These are phyloP conservation scores for Oxyscelio sp. DNA, from an alignment of 2,888 invertebrate genomes.

Conservation along the genomic window DNA sequence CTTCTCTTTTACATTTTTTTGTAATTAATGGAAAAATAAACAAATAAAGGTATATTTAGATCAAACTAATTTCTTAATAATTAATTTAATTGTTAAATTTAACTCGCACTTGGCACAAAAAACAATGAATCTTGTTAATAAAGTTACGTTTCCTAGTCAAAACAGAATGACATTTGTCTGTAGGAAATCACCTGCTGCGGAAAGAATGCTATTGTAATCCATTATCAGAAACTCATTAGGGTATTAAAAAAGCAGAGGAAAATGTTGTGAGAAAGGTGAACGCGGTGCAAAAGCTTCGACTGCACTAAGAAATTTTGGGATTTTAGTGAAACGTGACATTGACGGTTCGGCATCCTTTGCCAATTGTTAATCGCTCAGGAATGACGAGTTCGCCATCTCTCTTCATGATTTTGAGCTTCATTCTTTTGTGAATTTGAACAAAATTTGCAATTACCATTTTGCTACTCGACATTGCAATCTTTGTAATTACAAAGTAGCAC, in stretches of 20 bases:
- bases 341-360: conserved; percentile 63
- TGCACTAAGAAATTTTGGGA: conserved; percentile 74
- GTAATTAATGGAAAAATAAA: no score
- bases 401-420: neutral
- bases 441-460: neutral
- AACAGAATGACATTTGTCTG: conserved; percentile 9
- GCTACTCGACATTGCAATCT: conserved; percentile 12
- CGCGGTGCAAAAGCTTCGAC: conserved; percentile 71
- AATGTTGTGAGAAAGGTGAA: conserved; percentile 47
- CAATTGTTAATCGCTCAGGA: conserved; percentile 62
- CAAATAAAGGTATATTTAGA: no score
- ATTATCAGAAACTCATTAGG: conserved; percentile 12
- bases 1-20: no score
- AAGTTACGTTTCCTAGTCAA: conserved; percentile 7
- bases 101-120: conserved; percentile 45
- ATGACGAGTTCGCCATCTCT: conserved; percentile 24
- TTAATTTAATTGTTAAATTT: conserved; percentile 37
- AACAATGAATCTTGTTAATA: conserved; percentile 24
- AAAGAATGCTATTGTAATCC: conserved; percentile 59
- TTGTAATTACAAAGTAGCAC: conserved; percentile 3
- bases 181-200: conserved; percentile 51
- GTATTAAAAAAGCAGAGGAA: neutral
- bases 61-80: no score
- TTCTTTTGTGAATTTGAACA: no score
- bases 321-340: conserved; percentile 73